These are phyloP conservation scores for Henicopernis longicauda DNA, from an alignment of 2,113 vertebrate species.

Conservation along the genomic window DNA sequence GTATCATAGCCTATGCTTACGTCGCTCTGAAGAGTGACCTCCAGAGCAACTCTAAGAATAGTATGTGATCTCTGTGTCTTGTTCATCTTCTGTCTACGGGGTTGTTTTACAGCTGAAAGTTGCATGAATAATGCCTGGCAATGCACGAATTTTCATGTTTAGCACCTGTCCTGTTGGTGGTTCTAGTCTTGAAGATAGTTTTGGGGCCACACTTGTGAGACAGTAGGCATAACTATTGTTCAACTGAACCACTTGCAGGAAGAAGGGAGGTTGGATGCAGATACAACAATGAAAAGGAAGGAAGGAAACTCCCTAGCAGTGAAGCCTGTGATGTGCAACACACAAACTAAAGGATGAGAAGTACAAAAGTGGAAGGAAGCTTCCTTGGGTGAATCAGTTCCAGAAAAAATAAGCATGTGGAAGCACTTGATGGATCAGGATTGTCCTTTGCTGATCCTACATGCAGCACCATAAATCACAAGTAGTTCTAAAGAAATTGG, in stretches of 20 bases:
- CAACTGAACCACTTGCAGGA: background rate
- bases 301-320: background rate
- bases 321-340: background rate
- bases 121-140: background rate
- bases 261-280: background rate
- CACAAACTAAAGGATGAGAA: background rate
- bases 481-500: background rate
- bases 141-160: background rate
- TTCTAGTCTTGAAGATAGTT: background rate
- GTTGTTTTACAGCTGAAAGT: background rate
- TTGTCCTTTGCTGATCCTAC: background rate
- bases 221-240: background rate
- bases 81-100: background rate
- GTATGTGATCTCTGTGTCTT: background rate
- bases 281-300: background rate
- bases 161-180: background rate
- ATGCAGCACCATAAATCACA: background rate
- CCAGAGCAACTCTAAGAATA: background rate
- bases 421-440: background rate
- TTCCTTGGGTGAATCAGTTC: background rate
- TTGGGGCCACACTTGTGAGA: background rate
- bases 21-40: background rate
- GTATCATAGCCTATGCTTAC: background rate
- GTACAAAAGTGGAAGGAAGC: background rate
- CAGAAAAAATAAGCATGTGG: background rate